Conservation (phyloP, 2,797 vertebrate species). For the Vipera ursinii region DNA sequence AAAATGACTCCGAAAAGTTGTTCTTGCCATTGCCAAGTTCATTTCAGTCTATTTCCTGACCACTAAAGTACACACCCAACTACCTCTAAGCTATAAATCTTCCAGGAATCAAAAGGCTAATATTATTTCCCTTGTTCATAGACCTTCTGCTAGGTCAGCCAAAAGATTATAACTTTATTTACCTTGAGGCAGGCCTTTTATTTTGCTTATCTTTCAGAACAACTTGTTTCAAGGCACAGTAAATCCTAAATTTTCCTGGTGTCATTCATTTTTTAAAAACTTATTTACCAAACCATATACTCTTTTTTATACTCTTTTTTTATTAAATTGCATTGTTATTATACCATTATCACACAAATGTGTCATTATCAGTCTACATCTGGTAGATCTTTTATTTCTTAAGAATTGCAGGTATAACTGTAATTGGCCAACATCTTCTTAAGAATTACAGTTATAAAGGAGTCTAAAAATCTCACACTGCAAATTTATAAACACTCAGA, state of each 20-base stretch:
- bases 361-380: not conserved
- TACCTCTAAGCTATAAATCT: not conserved
- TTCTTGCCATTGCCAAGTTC: slow-evolving; percentile 25
- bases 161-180: slow-evolving; percentile 39
- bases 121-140: slow-evolving; percentile 28
- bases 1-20: not conserved
- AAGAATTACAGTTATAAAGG: not conserved
- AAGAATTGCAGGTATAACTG: not conserved
- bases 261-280: not conserved
- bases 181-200: slow-evolving; percentile 12
- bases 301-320: not conserved
- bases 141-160: slow-evolving; percentile 4
- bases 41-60: slow-evolving; percentile 38
- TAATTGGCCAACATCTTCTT: too few species aligned
- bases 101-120: slow-evolving; percentile 8
- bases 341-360: not conserved
- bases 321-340: not conserved
- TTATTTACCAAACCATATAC: slow-evolving; percentile 2
- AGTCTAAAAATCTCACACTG: not conserved
- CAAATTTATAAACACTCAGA: not conserved
- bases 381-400: not conserved
- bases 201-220: slow-evolving; percentile 28
- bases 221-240: not conserved
- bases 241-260: slow-evolving; percentile 31
- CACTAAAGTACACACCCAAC: not conserved